Conservation (phyloP, 2,888 invertebrate genomes). For the Leptopilina syphax region DNA sequence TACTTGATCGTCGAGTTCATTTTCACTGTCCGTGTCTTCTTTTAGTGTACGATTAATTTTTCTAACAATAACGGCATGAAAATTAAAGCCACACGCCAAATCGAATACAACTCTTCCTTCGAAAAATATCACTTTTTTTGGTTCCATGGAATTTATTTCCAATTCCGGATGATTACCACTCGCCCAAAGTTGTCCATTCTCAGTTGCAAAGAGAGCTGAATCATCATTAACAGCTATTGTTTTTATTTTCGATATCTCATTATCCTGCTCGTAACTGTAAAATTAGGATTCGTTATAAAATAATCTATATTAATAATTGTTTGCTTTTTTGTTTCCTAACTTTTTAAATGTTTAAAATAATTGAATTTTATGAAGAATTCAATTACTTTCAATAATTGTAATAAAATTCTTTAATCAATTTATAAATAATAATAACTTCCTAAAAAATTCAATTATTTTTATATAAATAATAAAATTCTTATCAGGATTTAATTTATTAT, state of each 20-base stretch:
- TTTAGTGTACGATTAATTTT: slow-evolving; percentile 78
- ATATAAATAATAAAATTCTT: too few species aligned
- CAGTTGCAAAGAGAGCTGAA: slow-evolving; percentile 82
- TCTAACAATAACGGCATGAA: slow-evolving; percentile 85
- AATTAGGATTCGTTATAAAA: background rate
- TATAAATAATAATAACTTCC: too few species aligned
- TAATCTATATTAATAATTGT: too few species aligned
- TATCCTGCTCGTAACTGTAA: slow-evolving; percentile 79
- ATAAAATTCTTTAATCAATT: too few species aligned
- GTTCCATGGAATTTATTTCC: slow-evolving; percentile 80
- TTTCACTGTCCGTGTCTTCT: slow-evolving; percentile 78
- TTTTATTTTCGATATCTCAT: slow-evolving; percentile 81
- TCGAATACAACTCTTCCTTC: slow-evolving; percentile 83
- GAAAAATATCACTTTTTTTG: slow-evolving; percentile 84
- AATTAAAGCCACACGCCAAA: slow-evolving; percentile 86
- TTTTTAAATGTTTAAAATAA: too few species aligned
- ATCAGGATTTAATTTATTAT: too few species aligned
- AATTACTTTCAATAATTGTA: too few species aligned
- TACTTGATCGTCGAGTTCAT: slow-evolving; percentile 82
- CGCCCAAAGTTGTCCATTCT: slow-evolving; percentile 84
- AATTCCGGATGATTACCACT: slow-evolving; percentile 84
- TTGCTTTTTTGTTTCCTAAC: too few species aligned
- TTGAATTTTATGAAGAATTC: too few species aligned
- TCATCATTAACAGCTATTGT: slow-evolving; percentile 82
- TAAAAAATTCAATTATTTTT: too few species aligned